Percentiles rank a stretch among this genome's conserved stretches.
Conservation (phyloP, 2,797 vertebrate genomes). For the Poecilia picta region DNA sequence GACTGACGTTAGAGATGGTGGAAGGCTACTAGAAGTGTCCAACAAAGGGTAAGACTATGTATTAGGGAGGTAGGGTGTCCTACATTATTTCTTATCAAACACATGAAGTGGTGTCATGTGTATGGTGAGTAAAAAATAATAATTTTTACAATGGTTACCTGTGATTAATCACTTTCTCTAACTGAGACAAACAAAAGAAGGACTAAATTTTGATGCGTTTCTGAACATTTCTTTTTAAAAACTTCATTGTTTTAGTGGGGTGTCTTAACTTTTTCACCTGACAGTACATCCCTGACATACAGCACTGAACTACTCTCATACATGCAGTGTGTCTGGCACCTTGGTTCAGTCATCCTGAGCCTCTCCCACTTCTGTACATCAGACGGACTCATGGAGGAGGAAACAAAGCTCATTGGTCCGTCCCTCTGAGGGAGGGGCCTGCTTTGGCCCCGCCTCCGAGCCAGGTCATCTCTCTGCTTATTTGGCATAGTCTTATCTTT, state of each 20-base stretch:
- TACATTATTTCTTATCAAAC: not conserved
- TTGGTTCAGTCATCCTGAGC: slow-evolving; percentile 88
- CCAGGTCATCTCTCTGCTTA: slow-evolving; percentile 85
- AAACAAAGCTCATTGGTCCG: slow-evolving; percentile 74
- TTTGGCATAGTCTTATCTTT: slow-evolving; percentile 74
- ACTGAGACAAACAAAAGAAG: not conserved
- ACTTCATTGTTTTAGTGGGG: not conserved
- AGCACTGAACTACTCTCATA: slow-evolving; percentile 30
- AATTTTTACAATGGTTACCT: not conserved
- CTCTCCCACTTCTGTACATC: slow-evolving; percentile 94
- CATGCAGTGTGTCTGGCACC: slow-evolving; percentile 81
- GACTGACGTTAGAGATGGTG: not conserved
- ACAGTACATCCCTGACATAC: slow-evolving; percentile 13
- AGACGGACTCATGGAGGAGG: slow-evolving; percentile 85
- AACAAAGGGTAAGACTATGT: not conserved
- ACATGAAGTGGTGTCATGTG: not conserved
- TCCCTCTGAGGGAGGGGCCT: slow-evolving; percentile 73
- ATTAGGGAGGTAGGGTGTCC: not conserved
- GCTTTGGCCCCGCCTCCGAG: slow-evolving; percentile 78
- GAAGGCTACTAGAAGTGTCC: not conserved
- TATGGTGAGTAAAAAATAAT: not conserved
- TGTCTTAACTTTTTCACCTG: not conserved
- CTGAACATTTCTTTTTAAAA: not conserved
- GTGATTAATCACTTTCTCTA: not conserved
- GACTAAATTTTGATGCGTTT: not conserved